Conservation (phyloP, 2,113 vertebrate species). For the Chamaea fasciata region DNA sequence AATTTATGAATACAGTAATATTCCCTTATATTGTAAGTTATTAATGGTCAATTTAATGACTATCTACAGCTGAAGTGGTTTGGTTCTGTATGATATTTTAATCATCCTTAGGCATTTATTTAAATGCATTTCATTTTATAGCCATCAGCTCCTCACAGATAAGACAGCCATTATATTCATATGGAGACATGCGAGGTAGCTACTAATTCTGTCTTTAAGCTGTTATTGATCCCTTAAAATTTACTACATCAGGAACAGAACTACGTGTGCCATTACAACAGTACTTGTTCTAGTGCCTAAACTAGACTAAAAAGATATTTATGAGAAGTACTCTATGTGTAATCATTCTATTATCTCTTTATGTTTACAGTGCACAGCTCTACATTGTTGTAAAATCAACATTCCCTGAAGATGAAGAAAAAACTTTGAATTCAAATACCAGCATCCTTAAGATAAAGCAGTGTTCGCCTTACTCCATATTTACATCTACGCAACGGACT, state of each 20-base stretch:
- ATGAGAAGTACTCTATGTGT: neutral
- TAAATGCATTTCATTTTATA: conserved; percentile 72
- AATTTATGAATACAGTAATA: conserved; percentile 82
- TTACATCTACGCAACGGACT: neutral
- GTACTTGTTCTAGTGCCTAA: conserved; percentile 26
- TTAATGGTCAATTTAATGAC: conserved; percentile 88
- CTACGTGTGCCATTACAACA: conserved; percentile 1
- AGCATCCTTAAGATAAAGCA: neutral
- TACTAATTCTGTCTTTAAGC: conserved; percentile 55
- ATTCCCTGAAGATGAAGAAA: neutral
- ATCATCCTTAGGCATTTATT: conserved; percentile 71
- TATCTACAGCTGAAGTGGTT: conserved; percentile 74
- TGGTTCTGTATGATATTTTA: conserved; percentile 77
- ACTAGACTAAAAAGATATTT: conserved; percentile 1
- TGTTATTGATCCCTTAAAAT: conserved; percentile 64
- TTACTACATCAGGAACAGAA: conserved; percentile 35
- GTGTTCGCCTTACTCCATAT: neutral
- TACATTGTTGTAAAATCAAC: neutral
- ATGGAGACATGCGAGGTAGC: conserved; percentile 40
- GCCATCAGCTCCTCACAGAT: conserved; percentile 60
- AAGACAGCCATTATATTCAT: conserved; percentile 58
- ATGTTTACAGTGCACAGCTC: neutral
- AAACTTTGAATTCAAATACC: neutral
- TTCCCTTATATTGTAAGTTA: conserved; percentile 79
- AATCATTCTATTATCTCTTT: neutral